Conservation (phyloP, 2,113 vertebrate species). For the Psettodes erumei region DNA sequence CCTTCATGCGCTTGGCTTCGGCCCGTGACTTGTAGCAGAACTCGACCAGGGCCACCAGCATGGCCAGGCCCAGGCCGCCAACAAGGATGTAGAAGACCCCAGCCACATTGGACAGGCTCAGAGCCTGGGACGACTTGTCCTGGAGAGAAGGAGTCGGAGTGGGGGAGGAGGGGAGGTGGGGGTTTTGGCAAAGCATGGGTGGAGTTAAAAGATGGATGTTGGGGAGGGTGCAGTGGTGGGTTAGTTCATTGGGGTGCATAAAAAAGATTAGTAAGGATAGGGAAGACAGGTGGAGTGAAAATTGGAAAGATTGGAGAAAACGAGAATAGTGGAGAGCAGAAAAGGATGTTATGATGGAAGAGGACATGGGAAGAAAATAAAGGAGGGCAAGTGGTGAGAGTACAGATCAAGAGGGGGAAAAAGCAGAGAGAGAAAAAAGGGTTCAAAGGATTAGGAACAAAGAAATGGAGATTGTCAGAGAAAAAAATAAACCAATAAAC, state of each 20-base stretch:
- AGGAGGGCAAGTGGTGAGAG: background rate
- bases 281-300: background rate
- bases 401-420: slow-evolving; percentile 22
- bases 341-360: background rate
- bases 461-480: slow-evolving; percentile 34
- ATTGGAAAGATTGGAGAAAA: background rate
- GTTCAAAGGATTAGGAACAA: slow-evolving; percentile 52
- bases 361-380: background rate
- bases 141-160: slow-evolving; percentile 74
- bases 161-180: background rate
- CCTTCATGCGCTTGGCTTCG: slow-evolving; percentile 99
- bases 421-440: slow-evolving; percentile 61
- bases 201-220: background rate
- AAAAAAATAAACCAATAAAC: background rate
- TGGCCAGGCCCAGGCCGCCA: slow-evolving; percentile 98
- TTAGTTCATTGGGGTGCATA: background rate
- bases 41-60: slow-evolving; percentile 99
- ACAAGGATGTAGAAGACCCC: slow-evolving; percentile 99
- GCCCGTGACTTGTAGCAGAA: slow-evolving; percentile 99
- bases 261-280: background rate
- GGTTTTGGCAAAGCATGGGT: background rate
- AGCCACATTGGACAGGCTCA: slow-evolving; percentile 99
- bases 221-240: background rate
- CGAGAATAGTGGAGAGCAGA: background rate
- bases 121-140: slow-evolving; percentile 99